phyloP scores from a whole-genome alignment of 2,888 invertebrate species.

The Cephus pygmeus region DNA sequence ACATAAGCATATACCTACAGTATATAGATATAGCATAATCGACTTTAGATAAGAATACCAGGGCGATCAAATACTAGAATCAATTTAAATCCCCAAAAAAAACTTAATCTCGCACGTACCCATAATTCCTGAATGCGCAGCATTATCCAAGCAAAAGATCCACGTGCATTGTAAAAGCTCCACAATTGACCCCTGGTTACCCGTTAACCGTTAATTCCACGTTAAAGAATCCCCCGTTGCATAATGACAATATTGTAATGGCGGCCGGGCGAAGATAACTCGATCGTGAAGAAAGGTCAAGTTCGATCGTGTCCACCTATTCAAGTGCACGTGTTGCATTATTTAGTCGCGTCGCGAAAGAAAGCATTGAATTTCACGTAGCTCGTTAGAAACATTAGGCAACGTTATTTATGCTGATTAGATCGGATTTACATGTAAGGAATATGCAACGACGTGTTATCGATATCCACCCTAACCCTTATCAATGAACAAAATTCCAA shows the following conservation, averaged over 20 bases:
- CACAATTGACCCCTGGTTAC: neutral
- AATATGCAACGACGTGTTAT: slow-evolving; percentile 24
- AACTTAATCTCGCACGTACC: neutral
- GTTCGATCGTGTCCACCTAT: slow-evolving; percentile 15
- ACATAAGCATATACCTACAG: too few species aligned
- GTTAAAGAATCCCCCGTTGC: neutral
- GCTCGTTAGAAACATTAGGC: slow-evolving; percentile 26
- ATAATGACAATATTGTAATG: neutral
- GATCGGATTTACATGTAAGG: slow-evolving; percentile 28
- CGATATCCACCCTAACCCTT: slow-evolving; percentile 2
- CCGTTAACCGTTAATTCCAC: neutral
- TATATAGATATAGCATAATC: too few species aligned
- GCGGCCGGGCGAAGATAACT: neutral
- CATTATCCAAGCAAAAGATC: neutral
- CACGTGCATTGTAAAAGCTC: neutral
- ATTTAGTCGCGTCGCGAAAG: neutral
- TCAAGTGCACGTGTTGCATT: slow-evolving; percentile 14
- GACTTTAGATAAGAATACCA: too few species aligned
- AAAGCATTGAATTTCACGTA: slow-evolving; percentile 24
- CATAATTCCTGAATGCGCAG: neutral
- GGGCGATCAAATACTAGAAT: too few species aligned
- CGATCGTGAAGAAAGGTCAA: slow-evolving; percentile 17
- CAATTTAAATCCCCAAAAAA: neutral
- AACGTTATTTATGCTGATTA: slow-evolving; percentile 32
- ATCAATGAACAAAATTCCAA: neutral